Conservation (phyloP, 1,140 invertebrate genomes). For the Ips nitidus region DNA sequence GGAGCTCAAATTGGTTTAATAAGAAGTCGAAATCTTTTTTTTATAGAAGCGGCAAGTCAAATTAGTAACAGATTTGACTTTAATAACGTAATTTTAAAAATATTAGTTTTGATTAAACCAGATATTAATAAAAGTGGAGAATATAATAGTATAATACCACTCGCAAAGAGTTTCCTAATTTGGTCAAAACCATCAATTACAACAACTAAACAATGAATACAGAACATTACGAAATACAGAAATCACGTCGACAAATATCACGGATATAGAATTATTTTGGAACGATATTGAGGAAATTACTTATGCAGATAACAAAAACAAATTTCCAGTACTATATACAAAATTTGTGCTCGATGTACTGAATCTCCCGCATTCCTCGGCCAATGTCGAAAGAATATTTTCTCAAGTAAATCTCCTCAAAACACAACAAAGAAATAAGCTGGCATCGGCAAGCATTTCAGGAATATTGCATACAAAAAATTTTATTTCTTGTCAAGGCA, state of each 20-base stretch:
- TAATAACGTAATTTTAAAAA: neutral
- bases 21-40: neutral
- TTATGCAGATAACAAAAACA: slow-evolving; percentile 12
- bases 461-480: slow-evolving; percentile 25
- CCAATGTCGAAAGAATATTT: slow-evolving; percentile 35
- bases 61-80: slow-evolving; percentile 1
- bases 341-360: slow-evolving; percentile 32
- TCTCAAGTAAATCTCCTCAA: slow-evolving; percentile 29
- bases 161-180: neutral
- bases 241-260: neutral
- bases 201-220: slow-evolving; percentile 3
- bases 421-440: slow-evolving; percentile 31
- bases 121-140: neutral
- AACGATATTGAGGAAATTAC: slow-evolving; percentile 8
- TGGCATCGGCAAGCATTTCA: slow-evolving; percentile 13
- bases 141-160: neutral
- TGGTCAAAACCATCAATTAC: neutral
- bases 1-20: neutral
- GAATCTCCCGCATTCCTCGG: slow-evolving; percentile 32
- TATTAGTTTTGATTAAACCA: neutral
- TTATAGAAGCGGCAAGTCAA: slow-evolving; percentile 1
- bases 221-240: neutral
- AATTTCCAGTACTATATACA: slow-evolving; percentile 19
- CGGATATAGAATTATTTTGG: slow-evolving; percentile 16
- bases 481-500: neutral